These are phyloP conservation scores for Tragelaphus scriptus DNA, from an alignment of 2,113 vertebrate species.

Conservation along the genomic window DNA sequence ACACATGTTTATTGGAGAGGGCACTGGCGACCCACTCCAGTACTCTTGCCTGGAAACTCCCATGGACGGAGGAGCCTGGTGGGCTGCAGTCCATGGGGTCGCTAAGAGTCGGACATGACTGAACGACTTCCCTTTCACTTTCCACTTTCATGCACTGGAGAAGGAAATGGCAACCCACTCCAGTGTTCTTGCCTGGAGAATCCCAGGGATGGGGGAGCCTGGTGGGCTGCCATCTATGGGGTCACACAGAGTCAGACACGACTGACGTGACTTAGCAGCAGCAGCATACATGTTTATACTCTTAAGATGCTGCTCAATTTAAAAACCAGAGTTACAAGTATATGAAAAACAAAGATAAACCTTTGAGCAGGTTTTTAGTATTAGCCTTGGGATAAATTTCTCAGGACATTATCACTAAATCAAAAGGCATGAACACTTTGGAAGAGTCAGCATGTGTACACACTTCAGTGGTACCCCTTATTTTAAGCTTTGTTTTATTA, in stretches of 20 bases:
- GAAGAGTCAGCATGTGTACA: neutral
- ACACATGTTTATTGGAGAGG: neutral
- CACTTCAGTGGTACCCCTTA: neutral
- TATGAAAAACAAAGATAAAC: neutral
- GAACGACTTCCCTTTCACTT: no score
- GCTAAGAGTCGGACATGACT: no score
- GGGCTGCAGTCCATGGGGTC: no score
- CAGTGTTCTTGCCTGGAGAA: no score
- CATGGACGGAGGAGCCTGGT: no score
- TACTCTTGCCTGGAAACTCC: no score
- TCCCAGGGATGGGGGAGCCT: no score
- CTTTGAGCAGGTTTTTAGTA: neutral
- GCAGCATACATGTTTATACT: neutral
- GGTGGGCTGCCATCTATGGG: no score
- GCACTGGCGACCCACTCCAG: no score
- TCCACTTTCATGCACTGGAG: no score
- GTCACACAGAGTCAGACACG: accelerated
- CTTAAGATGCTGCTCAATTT: neutral
- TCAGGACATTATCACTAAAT: neutral
- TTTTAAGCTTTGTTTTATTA: conserved; percentile 9
- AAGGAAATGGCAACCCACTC: no score
- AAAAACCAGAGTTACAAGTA: neutral
- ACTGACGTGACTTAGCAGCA: no score
- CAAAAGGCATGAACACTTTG: neutral
- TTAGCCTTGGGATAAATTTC: neutral